A percentile compares a stretch with the other conserved stretches of the same genome.
phyloP scores from a whole-genome alignment of 2,888 invertebrate genomes.

The Hydroisotoma schaefferi region DNA sequence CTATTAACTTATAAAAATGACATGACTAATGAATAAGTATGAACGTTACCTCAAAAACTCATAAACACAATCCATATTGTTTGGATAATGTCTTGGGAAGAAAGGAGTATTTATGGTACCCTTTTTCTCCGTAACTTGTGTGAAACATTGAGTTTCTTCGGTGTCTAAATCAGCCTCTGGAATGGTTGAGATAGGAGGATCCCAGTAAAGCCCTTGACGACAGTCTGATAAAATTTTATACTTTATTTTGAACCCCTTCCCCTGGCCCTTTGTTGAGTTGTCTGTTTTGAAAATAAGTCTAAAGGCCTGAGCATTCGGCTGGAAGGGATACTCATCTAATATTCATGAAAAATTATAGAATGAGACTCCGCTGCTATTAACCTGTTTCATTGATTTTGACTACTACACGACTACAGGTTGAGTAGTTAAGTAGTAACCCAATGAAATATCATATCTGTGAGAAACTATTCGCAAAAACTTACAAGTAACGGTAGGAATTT shows the following conservation, averaged over 20 bases:
- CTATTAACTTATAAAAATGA: too few species aligned
- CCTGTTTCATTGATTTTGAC: neutral
- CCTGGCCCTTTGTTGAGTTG: neutral
- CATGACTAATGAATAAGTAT: too few species aligned
- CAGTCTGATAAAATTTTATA: slow-evolving; percentile 48
- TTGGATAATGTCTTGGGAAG: slow-evolving; percentile 49
- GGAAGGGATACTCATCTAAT: slow-evolving; percentile 50
- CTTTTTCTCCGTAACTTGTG: slow-evolving; percentile 49
- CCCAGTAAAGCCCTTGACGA: slow-evolving; percentile 48
- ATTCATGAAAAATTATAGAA: neutral
- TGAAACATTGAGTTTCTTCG: slow-evolving; percentile 49
- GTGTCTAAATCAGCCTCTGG: slow-evolving; percentile 41
- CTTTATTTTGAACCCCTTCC: slow-evolving; percentile 48
- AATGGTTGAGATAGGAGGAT: slow-evolving; percentile 48
- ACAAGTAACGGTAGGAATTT: slow-evolving; percentile 48
- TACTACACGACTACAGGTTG: too few species aligned
- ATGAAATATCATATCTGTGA: too few species aligned
- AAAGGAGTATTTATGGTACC: slow-evolving; percentile 51
- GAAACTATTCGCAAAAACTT: slow-evolving; percentile 23
- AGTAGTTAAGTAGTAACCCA: too few species aligned
- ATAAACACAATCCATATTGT: slow-evolving; percentile 50
- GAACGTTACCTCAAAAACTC: slow-evolving; percentile 50
- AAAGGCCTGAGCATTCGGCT: slow-evolving; percentile 49
- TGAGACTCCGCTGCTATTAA: neutral
- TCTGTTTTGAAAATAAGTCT: slow-evolving; percentile 47